phyloP scores from a whole-genome alignment of 2,113 vertebrate species.

The Scopus umbretta region DNA sequence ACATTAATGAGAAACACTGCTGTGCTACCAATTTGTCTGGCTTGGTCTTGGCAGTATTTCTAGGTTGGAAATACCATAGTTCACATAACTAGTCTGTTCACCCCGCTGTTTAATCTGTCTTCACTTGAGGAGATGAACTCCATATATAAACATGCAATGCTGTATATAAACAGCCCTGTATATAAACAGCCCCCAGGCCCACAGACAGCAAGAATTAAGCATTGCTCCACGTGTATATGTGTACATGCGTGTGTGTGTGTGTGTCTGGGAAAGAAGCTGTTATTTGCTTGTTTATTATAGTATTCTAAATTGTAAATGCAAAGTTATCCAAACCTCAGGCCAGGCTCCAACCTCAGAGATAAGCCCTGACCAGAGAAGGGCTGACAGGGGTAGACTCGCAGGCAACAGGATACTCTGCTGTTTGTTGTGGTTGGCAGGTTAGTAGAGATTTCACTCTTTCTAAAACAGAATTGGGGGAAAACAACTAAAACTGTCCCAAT shows the following conservation, averaged over 20 bases:
- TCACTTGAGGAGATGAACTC: constrained; percentile 61
- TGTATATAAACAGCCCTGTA: constrained; percentile 39
- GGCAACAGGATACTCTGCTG: background rate
- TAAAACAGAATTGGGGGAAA: background rate
- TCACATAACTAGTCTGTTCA: constrained; percentile 54
- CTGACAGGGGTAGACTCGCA: background rate
- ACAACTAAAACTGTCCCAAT: background rate
- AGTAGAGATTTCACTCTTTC: background rate
- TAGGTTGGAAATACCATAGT: constrained; percentile 46
- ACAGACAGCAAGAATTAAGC: background rate
- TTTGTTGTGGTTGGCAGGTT: background rate
- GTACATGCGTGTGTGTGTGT: background rate
- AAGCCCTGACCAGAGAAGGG: background rate
- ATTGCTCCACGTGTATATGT: background rate
- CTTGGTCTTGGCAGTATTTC: constrained; percentile 53
- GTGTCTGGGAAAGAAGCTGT: background rate
- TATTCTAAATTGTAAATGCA: background rate
- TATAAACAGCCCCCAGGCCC: constrained; percentile 37
- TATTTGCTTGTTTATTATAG: background rate
- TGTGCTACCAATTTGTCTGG: constrained; percentile 65
- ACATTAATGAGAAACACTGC: constrained; percentile 62
- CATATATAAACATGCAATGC: background rate
- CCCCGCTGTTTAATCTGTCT: constrained; percentile 60
- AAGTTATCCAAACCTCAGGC: background rate
- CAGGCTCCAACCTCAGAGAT: background rate